These are phyloP conservation scores for Luperina testacea DNA, from an alignment of 2,888 invertebrate species.

Conservation along the genomic window DNA sequence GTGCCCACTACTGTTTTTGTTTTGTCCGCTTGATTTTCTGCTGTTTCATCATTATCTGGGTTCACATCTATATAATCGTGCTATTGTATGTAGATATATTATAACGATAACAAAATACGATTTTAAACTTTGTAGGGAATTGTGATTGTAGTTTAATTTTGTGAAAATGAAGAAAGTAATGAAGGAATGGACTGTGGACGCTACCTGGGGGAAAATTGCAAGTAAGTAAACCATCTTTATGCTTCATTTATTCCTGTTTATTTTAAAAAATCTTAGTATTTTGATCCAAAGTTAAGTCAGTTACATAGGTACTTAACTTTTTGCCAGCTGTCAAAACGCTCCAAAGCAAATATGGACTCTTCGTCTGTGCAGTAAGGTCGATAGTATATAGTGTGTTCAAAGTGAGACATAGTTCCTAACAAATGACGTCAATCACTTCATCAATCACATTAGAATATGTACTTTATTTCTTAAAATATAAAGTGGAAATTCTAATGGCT, in stretches of 20 bases:
- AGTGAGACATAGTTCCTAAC: not conserved
- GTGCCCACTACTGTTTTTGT: not conserved
- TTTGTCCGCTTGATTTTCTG: not conserved
- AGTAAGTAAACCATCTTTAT: not conserved
- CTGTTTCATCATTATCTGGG: not conserved
- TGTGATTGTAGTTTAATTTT: constrained; percentile 2
- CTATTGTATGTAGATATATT: not conserved
- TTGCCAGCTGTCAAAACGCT: constrained; percentile 18
- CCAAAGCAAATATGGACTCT: not conserved
- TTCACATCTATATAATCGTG: not conserved
- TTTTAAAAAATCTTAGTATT: not conserved
- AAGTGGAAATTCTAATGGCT: constrained; percentile 14
- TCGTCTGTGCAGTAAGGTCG: accelerated
- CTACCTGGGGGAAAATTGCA: constrained; percentile 89
- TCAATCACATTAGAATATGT: too few species aligned
- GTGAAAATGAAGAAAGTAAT: constrained; percentile 43
- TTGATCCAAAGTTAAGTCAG: not conserved
- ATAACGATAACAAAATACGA: not conserved
- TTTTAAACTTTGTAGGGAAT: not conserved
- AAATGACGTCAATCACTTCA: not conserved
- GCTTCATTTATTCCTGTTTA: not conserved
- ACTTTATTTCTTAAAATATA: accelerated
- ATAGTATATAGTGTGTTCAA: not conserved
- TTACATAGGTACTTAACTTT: not conserved
- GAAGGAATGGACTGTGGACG: constrained; percentile 81